These are phyloP conservation scores for Nothocercus nigrocapillus DNA, from an alignment of 2,113 vertebrate genomes.

Conservation along the genomic window DNA sequence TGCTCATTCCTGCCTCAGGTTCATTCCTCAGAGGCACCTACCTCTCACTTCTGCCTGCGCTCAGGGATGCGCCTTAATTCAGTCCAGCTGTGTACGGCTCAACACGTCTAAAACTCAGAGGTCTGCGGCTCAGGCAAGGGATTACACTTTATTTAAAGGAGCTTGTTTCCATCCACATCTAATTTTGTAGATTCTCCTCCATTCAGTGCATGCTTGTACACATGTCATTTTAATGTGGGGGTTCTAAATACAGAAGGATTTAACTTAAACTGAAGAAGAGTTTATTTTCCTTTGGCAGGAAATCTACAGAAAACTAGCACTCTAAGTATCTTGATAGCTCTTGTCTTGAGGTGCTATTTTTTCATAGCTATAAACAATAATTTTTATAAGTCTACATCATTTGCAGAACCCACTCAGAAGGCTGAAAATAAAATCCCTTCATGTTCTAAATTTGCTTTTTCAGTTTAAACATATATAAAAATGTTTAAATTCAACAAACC, in stretches of 20 bases:
- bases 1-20: rapidly evolving
- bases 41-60: neutral
- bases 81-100: rapidly evolving
- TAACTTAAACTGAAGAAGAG: neutral
- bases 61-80: neutral
- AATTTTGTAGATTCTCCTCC: neutral
- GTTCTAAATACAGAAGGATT: neutral
- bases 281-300: neutral
- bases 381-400: neutral
- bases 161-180: neutral
- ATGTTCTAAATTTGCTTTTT: neutral
- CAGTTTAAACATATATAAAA: neutral
- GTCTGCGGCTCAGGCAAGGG: neutral
- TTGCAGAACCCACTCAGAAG: neutral
- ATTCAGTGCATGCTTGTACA: neutral
- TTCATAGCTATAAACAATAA: neutral
- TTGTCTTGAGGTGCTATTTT: neutral
- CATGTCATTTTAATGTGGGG: rapidly evolving
- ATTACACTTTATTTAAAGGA: neutral
- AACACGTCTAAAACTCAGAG: rapidly evolving
- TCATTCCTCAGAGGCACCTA: neutral
- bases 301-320: neutral
- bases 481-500: neutral
- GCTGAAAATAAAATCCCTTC: neutral
- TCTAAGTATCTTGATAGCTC: neutral